Evolutionary conservation across 1,140 invertebrate genomes (phyloP).

Genomic region (Laupala kohalensis): DNA sequence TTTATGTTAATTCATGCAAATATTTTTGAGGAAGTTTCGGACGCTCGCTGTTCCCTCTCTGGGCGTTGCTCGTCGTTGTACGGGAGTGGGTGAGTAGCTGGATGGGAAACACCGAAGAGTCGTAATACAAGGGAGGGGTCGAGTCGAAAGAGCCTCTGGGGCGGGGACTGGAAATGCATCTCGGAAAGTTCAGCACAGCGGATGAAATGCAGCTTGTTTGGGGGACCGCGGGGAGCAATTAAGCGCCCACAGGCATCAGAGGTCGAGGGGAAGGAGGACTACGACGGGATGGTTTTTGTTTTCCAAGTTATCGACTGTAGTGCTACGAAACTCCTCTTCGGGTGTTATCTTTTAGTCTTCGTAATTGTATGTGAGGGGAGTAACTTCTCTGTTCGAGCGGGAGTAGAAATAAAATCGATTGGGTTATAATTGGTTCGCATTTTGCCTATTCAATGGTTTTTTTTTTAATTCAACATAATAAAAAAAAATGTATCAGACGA

Average conservation of each 20-base stretch:
- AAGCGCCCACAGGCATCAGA: not conserved
- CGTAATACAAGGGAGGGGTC: too few relatives aligned
- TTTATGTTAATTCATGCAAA: not conserved
- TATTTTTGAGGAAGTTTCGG: too few relatives aligned
- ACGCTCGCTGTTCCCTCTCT: too few relatives aligned
- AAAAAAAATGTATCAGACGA: too few relatives aligned
- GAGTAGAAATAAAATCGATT: not conserved
- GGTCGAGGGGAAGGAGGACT: not conserved
- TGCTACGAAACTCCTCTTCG: too few relatives aligned
- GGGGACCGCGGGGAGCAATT: not conserved
- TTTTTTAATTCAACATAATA: too few relatives aligned
- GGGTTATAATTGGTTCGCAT: not conserved
- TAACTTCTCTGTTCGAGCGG: not conserved
- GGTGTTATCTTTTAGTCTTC: not conserved
- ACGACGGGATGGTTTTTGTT: not conserved
- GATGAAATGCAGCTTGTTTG: not conserved
- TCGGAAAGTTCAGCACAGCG: not conserved
- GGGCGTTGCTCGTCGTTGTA: too few relatives aligned
- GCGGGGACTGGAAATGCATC: too few relatives aligned
- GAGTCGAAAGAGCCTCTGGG: too few relatives aligned
- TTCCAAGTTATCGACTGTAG: not conserved
- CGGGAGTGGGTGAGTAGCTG: too few relatives aligned
- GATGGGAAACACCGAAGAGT: too few relatives aligned
- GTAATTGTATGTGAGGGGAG: not conserved
- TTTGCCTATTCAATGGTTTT: not conserved